Evolutionary conservation across 2,797 vertebrate species (phyloP), one percentile per base, ranked within the genome.

Genomic region (Carduelis carduelis): DNA sequence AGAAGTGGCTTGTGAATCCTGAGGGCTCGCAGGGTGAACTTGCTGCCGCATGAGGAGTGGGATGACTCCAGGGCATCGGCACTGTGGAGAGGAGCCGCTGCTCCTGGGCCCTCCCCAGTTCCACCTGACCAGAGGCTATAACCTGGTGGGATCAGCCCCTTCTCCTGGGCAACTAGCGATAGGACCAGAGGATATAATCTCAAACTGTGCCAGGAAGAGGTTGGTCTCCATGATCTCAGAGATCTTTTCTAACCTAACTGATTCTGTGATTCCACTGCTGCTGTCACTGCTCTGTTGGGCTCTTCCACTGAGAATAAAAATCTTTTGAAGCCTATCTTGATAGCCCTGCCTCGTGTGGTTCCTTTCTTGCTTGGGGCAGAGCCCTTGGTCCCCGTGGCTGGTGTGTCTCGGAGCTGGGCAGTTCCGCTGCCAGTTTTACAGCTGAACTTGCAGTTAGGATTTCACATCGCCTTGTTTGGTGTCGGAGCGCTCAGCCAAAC

Each of bases 31-130:
- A 32, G 35, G 18, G 11, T 37, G 37, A 23, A 6, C 2, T 43
- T 13, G 21, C 5, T 28, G 69, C 41, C 3, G 0, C 24, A 0
- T 4, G 28, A 35, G 44, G 23, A 49, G 27, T 0, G 34, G 32
- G 16, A 11, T 1, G 14, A 8, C 63, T 8, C 30, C 13, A 5
- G 14, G 30, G 15, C 9, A 28, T 11, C 2, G 4, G 63, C 2
- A 22, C 24, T 5, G 8, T 24, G 46, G 16, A 9, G 12, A 15
- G 23, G 34, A 50, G 30, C 6, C 16, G 1, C 14, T 22, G 57
- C 5, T 9, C 9, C 34, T 4, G 8, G 26, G 56, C 10, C 2
- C 3, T 55, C 5, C 8, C 8, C 2, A 10, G 1, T 12, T 1
- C 39, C 20, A 1, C 26, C 27, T 24, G 30, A 8, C 7, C 21